A percentile compares a stretch with the other conserved stretches of the same genome.
These are phyloP conservation scores for Marisa cornuarietis DNA, from an alignment of 1,140 invertebrate species.

Conservation along the genomic window DNA sequence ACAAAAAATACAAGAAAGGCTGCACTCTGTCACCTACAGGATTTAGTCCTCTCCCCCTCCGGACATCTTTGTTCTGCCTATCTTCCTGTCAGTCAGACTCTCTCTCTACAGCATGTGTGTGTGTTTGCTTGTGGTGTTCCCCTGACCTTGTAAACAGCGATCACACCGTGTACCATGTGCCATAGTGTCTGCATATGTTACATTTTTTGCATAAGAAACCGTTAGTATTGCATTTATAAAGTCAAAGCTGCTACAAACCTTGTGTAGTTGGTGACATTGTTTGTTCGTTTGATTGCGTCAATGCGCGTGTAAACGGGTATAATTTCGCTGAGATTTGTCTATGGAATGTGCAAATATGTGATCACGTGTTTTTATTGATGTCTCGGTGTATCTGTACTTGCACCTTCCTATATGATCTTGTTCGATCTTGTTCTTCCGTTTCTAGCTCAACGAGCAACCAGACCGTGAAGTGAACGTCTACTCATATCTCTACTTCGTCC, in stretches of 20 bases:
- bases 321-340: background rate
- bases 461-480: constrained; percentile 92
- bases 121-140: background rate
- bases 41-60: too few relatives aligned
- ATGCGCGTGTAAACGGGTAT: background rate
- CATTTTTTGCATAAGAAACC: too few relatives aligned
- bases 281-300: background rate
- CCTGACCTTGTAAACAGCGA: too few relatives aligned
- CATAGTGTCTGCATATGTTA: too few relatives aligned
- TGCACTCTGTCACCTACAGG: too few relatives aligned
- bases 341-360: background rate
- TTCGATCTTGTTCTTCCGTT: background rate
- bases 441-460: constrained; percentile 87
- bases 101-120: too few relatives aligned
- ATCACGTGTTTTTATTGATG: background rate
- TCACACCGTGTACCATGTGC: too few relatives aligned
- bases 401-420: background rate
- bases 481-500: constrained; percentile 98
- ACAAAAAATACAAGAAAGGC: too few relatives aligned
- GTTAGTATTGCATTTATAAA: too few relatives aligned
- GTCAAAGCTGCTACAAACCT: too few relatives aligned
- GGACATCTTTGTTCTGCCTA: too few relatives aligned
- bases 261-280: too few relatives aligned
- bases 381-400: constrained; percentile 3
- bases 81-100: background rate